Conservation (phyloP, 2,888 invertebrate genomes). For the Perizoma flavofasciatum region DNA sequence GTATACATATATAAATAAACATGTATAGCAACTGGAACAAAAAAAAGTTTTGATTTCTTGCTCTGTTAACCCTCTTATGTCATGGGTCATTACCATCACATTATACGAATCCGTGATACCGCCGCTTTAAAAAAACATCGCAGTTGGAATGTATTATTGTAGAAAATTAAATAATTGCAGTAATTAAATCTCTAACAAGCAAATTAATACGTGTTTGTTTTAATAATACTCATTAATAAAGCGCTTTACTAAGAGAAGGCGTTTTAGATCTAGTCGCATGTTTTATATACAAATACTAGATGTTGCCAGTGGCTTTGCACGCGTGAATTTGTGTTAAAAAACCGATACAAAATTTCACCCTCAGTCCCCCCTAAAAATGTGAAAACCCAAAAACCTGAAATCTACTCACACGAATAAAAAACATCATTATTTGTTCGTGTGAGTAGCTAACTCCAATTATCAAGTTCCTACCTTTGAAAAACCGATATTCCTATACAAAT, state of each 20-base stretch:
- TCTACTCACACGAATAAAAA: no score
- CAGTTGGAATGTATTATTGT: constrained; percentile 20
- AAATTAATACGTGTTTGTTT: not conserved
- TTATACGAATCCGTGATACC: constrained; percentile 31
- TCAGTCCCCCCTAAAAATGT: no score
- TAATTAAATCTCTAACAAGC: constrained; percentile 18
- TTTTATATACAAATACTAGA: no score
- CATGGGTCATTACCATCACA: constrained; percentile 50
- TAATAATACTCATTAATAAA: not conserved
- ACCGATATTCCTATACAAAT: no score
- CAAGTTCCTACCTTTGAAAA: no score
- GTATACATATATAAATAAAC: constrained; percentile 32
- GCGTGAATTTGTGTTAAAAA: no score
- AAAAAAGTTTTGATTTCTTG: constrained; percentile 32
- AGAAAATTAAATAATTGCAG: constrained; percentile 13
- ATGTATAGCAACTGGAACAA: constrained; percentile 30
- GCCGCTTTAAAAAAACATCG: constrained; percentile 26
- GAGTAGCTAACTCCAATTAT: no score
- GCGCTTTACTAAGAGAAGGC: not conserved
- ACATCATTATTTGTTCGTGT: no score
- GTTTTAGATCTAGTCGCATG: not conserved
- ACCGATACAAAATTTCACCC: no score
- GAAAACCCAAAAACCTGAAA: no score
- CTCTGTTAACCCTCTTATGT: constrained; percentile 51
- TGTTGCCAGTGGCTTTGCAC: no score